phyloP scores from a whole-genome alignment of 2,888 invertebrate genomes.

The Lumbricus terrestris region DNA sequence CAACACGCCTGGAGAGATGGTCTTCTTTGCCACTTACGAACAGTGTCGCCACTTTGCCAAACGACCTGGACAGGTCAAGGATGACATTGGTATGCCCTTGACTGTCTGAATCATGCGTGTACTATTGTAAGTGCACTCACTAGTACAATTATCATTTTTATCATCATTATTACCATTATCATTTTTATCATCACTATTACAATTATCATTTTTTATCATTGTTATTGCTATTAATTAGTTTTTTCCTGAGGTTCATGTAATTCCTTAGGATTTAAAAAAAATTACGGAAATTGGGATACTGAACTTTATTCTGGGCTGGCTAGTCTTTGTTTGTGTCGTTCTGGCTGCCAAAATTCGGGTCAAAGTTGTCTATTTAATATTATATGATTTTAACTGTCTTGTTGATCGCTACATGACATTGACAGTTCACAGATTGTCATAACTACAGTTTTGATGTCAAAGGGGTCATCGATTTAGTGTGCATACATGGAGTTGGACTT shows the following conservation, averaged over 20 bases:
- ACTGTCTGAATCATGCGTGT: background rate
- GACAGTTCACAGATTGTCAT: background rate
- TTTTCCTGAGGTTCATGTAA: too few species aligned
- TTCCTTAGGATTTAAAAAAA: too few species aligned
- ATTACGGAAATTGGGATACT: background rate
- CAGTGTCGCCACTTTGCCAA: conserved; percentile 18
- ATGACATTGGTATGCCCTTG: conserved; percentile 18
- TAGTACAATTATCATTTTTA: too few species aligned
- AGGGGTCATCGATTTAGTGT: too few species aligned
- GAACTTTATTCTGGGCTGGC: too few species aligned
- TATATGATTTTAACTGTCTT: background rate
- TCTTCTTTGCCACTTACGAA: conserved; percentile 28
- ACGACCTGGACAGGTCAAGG: conserved; percentile 27
- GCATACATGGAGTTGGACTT: too few species aligned
- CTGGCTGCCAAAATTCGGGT: too few species aligned
- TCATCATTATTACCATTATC: background rate
- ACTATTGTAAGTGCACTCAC: background rate
- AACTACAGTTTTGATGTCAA: background rate
- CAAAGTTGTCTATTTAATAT: too few species aligned
- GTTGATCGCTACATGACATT: too few species aligned
- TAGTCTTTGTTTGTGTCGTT: too few species aligned
- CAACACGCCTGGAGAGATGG: conserved; percentile 25
- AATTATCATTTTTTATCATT: background rate
- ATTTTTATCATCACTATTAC: background rate
- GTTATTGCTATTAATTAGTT: too few species aligned